A percentile compares a stretch with the other conserved stretches of the same genome.
Evolutionary conservation across 2,888 invertebrate genomes (phyloP).

Genomic region (Atrina japonica): DNA sequence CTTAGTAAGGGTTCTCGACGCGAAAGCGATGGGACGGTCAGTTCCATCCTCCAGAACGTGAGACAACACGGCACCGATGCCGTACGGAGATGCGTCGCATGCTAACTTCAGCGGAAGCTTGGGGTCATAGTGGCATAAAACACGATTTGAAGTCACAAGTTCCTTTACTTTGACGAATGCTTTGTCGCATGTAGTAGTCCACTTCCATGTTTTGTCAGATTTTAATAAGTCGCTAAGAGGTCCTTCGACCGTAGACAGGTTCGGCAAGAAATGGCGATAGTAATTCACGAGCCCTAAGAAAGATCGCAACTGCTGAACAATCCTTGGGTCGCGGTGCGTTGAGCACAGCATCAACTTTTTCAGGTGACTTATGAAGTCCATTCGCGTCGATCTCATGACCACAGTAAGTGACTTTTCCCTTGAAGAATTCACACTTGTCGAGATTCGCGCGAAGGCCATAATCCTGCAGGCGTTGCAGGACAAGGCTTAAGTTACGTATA

Average conservation of each 20-base stretch:
- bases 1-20: constrained; percentile 9
- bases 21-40: constrained; percentile 9
- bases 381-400: constrained; percentile 23
- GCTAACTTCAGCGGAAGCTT: constrained; percentile 8
- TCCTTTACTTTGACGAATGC: constrained; percentile 2
- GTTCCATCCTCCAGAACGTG: constrained; percentile 15
- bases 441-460: no score
- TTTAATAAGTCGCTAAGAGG: constrained; percentile 11
- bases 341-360: constrained; percentile 22
- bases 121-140: constrained; percentile 15
- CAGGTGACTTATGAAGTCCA: constrained; percentile 17
- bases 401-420: constrained; percentile 9
- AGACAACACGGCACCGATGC: constrained; percentile 7
- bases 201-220: constrained; percentile 11
- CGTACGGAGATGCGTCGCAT: constrained; percentile 15
- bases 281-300: constrained; percentile 23
- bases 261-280: constrained; percentile 13
- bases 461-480: not conserved
- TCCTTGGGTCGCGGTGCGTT: constrained; percentile 11
- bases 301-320: constrained; percentile 1
- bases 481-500: constrained; percentile 7
- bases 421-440: constrained; percentile 12
- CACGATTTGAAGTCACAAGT: constrained; percentile 24
- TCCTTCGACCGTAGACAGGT: constrained; percentile 1
- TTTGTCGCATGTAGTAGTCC: constrained; percentile 13